Percentiles rank a stretch among this genome's conserved stretches.
Evolutionary conservation across 2,888 invertebrate species (phyloP).

Genomic region (Fissipunctia ypsillon): DNA sequence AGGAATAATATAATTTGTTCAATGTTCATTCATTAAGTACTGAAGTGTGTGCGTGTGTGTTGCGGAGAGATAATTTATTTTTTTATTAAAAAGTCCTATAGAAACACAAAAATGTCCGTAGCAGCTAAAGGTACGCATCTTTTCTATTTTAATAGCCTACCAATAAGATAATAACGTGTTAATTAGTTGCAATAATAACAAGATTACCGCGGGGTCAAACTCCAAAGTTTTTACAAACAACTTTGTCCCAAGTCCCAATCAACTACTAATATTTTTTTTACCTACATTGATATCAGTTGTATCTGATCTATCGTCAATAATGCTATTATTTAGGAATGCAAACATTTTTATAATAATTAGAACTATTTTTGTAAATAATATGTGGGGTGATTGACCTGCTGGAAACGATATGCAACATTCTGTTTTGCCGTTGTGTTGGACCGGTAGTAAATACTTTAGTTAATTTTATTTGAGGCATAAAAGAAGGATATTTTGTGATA

Average conservation of each 20-base stretch:
- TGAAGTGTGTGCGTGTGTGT: conserved; percentile 46
- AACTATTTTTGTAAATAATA: conserved; percentile 6
- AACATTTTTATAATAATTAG: neutral
- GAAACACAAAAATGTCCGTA: conserved; percentile 79
- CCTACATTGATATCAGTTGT: neutral
- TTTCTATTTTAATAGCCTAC: neutral
- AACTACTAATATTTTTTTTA: neutral
- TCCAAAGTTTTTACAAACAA: conserved; percentile 64
- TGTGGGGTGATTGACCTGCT: conserved; percentile 37
- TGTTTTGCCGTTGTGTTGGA: neutral
- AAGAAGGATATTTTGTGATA: neutral
- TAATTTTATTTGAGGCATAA: neutral
- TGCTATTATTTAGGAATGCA: too few species aligned
- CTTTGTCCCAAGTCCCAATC: conserved; percentile 7
- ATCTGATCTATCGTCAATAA: neutral
- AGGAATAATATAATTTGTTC: conserved; percentile 21
- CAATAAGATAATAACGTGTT: neutral
- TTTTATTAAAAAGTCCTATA: conserved; percentile 9
- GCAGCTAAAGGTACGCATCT: conserved; percentile 83
- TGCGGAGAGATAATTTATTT: conserved; percentile 8
- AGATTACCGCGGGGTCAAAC: conserved; percentile 69
- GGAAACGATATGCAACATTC: neutral
- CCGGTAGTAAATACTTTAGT: neutral
- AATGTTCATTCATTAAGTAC: conserved; percentile 55
- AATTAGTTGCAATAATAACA: conserved; percentile 1